Base-by-base conservation (phyloP, 2,888 invertebrate species). In the Frankliniella fusca region DNA sequence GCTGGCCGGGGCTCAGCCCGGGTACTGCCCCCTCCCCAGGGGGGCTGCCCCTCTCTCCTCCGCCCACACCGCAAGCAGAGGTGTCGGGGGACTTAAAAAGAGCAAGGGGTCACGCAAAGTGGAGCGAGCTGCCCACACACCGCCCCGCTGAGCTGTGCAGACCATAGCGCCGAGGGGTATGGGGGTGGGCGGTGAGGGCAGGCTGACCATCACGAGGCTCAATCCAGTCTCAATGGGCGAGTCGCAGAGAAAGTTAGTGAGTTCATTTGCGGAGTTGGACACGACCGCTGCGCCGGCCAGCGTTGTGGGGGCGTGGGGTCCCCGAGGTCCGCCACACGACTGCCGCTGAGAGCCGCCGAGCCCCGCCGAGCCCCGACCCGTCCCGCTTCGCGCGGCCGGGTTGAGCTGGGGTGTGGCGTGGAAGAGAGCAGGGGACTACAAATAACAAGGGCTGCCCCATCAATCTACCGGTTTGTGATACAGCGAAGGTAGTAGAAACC, bases 201-300 rank as follows among this genome's bases (percentile, higher is more conserved):
- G 54, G 54, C 54, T 54, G 54, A 54, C 54, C 54, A 12, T 54
- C 18, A 15, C 54, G 54, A 54, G 18, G 18, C 15, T 20, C 18
- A 54, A 20, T 20, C 54, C 15, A 15, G 54, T 15, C 20, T 15
- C 15, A 20, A 20, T 54, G 18, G 54, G 54, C 15, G 54, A 20
- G 15, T 54, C 54, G 54, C 54, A 20, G 5, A 20, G 54, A 54
- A 54, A 54, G 54, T 54, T 12, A 20, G 54, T 20, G 54, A 54
- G 54, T 54, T 54, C 54, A 54, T 54, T 54, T 54, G 54, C 54
- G 54, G 54, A 54, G 54, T 54, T 54, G 54, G 54, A 54, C 54
- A 54, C 54, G 54, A 5, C 15, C 18, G 54, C 54, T 20, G 54
- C 15, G 54, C 54, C 54, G 54, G 0, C 54, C 38, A n/a, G 38